phyloP scores from a whole-genome alignment of 2,113 vertebrate genomes.

The Seriola aureovittata region DNA sequence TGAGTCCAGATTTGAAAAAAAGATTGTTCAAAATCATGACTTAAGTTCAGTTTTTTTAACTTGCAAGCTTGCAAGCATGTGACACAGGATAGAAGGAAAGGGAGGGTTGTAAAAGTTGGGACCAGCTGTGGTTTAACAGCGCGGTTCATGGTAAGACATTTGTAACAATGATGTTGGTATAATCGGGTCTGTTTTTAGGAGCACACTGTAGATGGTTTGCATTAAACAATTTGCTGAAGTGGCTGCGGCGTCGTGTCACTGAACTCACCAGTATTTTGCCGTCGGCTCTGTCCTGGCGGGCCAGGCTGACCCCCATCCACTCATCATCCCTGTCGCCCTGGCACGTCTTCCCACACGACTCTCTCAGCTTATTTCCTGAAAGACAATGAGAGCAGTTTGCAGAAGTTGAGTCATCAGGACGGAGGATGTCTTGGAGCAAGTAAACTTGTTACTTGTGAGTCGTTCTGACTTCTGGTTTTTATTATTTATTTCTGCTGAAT shows the following conservation, averaged over 20 bases:
- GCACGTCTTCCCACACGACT: constrained; percentile 95
- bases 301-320: constrained; percentile 98
- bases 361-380: constrained; percentile 89
- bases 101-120: constrained; percentile 51
- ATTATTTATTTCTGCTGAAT: constrained; percentile 33
- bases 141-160: constrained; percentile 54
- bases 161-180: constrained; percentile 72
- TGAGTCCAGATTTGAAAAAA: constrained; percentile 31
- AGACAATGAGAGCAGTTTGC: constrained; percentile 66
- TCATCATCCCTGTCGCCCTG: constrained; percentile 93
- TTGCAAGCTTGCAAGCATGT: constrained; percentile 22
- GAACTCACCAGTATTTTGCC: constrained; percentile 93
- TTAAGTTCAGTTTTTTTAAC: constrained; percentile 13
- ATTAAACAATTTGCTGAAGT: constrained; percentile 52
- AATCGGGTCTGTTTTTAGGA: constrained; percentile 60
- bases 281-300: constrained; percentile 89
- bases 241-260: background rate
- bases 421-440: constrained; percentile 36
- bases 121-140: constrained; percentile 71
- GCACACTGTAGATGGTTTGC: constrained; percentile 44
- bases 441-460: constrained; percentile 6
- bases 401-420: constrained; percentile 59
- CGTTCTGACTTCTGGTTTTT: constrained; percentile 17
- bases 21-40: background rate
- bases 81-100: constrained; percentile 23